phyloP scores from a whole-genome alignment of 2,888 invertebrate genomes.

The Augiades crinisus region DNA sequence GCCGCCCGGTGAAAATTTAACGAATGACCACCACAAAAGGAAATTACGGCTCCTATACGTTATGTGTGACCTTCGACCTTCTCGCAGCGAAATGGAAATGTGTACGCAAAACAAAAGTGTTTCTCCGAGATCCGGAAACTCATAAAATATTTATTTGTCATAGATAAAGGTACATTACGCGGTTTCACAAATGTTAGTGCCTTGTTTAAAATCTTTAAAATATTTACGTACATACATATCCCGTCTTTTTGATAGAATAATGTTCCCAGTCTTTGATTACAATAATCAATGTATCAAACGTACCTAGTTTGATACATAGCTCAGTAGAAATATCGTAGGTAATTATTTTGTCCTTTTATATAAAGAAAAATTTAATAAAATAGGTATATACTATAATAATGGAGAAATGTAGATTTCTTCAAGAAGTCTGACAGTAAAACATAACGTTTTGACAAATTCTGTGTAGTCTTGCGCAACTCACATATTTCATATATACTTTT shows the following conservation, averaged over 20 bases:
- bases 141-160: conserved; percentile 9
- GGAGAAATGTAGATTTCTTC: no score
- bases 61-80: conserved; percentile 53
- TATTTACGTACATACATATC: background rate
- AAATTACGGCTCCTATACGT: conserved; percentile 53
- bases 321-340: no score
- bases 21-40: conserved; percentile 64
- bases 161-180: background rate
- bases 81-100: conserved; percentile 25
- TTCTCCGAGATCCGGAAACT: background rate
- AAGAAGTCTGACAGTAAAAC: no score
- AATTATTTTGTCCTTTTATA: no score
- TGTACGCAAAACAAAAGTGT: conserved; percentile 12
- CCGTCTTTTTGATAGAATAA: background rate
- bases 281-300: no score
- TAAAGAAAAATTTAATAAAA: no score
- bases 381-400: no score
- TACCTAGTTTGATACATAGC: no score
- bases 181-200: background rate
- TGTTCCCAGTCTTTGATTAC: no score
- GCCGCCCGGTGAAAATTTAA: conserved; percentile 61
- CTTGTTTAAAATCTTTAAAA: background rate
- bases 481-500: no score
- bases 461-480: no score
- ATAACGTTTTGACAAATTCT: no score